Conservation (phyloP, 2,113 vertebrate species). For the Oncorhynchus clarkii region DNA sequence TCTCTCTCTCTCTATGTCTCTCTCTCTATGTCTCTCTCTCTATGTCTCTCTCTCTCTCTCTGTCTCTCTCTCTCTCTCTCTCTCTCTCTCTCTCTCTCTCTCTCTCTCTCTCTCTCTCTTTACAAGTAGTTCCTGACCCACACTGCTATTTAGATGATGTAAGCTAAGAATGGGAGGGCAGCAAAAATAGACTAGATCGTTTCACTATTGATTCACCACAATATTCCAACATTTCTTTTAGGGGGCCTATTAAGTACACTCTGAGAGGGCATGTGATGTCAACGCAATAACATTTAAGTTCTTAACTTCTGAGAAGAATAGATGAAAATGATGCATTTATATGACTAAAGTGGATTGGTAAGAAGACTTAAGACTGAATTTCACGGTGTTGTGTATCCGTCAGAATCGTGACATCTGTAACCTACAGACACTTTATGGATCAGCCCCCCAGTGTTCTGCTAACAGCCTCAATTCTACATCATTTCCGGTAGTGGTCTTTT, state of each 20-base stretch:
- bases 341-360: slow-evolving; percentile 21
- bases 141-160: slow-evolving; percentile 65
- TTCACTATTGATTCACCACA: slow-evolving; percentile 81
- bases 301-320: slow-evolving; percentile 49
- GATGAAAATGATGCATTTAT: slow-evolving; percentile 43
- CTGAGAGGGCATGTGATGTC: slow-evolving; percentile 51
- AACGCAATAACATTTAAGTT: slow-evolving; percentile 45
- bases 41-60: too few relatives aligned
- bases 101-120: background rate
- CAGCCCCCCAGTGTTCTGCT: too few relatives aligned
- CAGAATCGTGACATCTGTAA: background rate
- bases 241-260: slow-evolving; percentile 49
- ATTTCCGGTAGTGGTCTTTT: too few relatives aligned
- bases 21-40: too few relatives aligned
- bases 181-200: slow-evolving; percentile 75
- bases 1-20: too few relatives aligned
- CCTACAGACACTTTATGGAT: background rate
- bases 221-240: slow-evolving; percentile 77
- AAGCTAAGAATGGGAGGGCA: slow-evolving; percentile 70
- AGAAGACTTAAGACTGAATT: slow-evolving; percentile 14
- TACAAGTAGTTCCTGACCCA: slow-evolving; percentile 36
- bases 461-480: too few relatives aligned
- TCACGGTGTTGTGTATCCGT: background rate
- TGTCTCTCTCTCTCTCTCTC: too few relatives aligned
- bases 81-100: too few relatives aligned